Base-by-base conservation (phyloP, 1,140 invertebrate genomes). In the Drosophila biarmipes region DNA sequence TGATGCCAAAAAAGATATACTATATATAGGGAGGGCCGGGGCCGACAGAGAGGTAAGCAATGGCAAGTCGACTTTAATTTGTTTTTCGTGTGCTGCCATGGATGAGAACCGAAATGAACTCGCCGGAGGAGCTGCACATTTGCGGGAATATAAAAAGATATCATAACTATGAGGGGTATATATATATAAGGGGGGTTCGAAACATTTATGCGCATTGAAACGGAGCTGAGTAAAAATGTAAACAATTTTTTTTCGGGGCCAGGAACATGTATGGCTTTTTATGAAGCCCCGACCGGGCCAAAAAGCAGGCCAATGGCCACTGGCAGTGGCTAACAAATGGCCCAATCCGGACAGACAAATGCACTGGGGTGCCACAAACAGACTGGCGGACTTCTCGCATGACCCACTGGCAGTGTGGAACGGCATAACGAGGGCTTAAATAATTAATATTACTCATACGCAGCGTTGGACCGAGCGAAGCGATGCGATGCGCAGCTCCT, bases 381-480 rank as follows among this genome's bases (percentile, higher is more conserved):
- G 82, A 82, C 12, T 7, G 42, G 10, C 43, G 21, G 43, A 46
- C 24, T 24, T 10, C 34, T 12, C 34, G 24, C 27, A 45, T 67
- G 63, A 66, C 54, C 49, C 59, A 66, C 75, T 78, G 75, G 29
- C 21, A 24, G 17, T 15, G 21, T 27, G 66, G 8, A 55, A 34
- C 63, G 43, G 55, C 58, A 80, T 89, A 89, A 89, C 84, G 84
- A 89, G 84, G 61, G 73, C 79, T 89, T 89, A 80, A 89, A 89
- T 89, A 89, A 89, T 89, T 84, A 89, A 89, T 89, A 89, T 89
- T 82, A 73, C 84, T 89, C 76, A 78, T 73, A 78, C 76, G 76
- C 73, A 78, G 74, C 14, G 73, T 66, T 78, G 74, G 40, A 37
- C 14, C 15, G 12, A 34, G 34, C 56, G 17, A 38, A 21, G 11